Conservation (phyloP, 2,888 invertebrate species). For the Ormyrus labotus region DNA sequence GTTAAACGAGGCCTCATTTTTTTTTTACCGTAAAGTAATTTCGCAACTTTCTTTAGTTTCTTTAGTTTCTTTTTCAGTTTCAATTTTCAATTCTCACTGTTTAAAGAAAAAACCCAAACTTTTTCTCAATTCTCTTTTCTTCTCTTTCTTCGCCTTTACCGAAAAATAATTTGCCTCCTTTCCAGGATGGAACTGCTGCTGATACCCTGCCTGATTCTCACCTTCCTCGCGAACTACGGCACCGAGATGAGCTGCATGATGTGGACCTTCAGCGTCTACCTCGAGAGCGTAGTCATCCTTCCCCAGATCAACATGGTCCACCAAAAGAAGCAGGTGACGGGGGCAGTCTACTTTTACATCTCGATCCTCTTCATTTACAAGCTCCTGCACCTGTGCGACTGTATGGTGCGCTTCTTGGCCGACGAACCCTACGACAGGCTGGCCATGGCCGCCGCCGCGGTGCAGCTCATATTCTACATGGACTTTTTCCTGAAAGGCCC, state of each 20-base stretch:
- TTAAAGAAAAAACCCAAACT: no score
- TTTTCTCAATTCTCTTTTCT: no score
- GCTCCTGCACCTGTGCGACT: constrained; percentile 31
- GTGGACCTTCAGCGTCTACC: constrained; percentile 53
- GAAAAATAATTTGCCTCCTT: neutral
- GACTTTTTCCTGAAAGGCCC: constrained; percentile 45
- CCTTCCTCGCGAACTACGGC: constrained; percentile 39
- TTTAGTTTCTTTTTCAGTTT: neutral
- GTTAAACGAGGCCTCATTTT: no score
- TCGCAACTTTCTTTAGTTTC: neutral
- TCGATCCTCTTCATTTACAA: constrained; percentile 28
- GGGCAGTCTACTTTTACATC: constrained; percentile 47
- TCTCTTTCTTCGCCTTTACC: no score
- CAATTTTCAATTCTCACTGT: no score
- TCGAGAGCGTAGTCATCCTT: constrained; percentile 51
- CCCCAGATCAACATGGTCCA: constrained; percentile 45
- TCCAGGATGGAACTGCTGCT: constrained; percentile 48
- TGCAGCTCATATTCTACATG: constrained; percentile 54
- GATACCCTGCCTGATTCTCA: constrained; percentile 45
- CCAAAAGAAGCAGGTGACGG: constrained; percentile 23
- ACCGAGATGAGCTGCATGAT: constrained; percentile 25
- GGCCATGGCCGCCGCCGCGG: constrained; percentile 41
- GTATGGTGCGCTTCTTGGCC: constrained; percentile 31
- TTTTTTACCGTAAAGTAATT: neutral
- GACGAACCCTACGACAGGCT: constrained; percentile 37